phyloP scores from a whole-genome alignment of 2,888 invertebrate genomes.

The Drosophila niveifrons region DNA sequence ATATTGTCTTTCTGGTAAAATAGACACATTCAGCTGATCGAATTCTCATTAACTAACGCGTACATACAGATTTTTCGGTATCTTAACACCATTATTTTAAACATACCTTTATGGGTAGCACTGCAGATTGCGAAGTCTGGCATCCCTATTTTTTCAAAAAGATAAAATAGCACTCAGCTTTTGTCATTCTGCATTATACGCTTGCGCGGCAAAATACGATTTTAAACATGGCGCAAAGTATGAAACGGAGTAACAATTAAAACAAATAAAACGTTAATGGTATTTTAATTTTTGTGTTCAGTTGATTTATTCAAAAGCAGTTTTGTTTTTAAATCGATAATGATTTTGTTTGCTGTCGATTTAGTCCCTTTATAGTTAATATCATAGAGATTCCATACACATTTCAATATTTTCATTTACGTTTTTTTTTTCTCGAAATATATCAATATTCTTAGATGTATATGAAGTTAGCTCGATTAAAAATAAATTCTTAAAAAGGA shows the following conservation, averaged over 20 bases:
- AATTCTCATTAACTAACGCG: too few relatives aligned
- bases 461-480: slow-evolving; percentile 56
- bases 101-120: slow-evolving; percentile 22
- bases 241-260: background rate
- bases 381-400: slow-evolving; percentile 59
- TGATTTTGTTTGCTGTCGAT: slow-evolving; percentile 45
- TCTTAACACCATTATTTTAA: background rate
- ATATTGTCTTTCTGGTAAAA: too few relatives aligned
- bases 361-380: slow-evolving; percentile 67
- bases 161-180: slow-evolving; percentile 25
- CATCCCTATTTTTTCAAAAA: slow-evolving; percentile 31
- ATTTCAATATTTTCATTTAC: slow-evolving; percentile 39
- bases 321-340: slow-evolving; percentile 52
- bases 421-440: slow-evolving; percentile 31
- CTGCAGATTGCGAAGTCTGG: background rate
- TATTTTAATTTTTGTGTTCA: slow-evolving; percentile 52
- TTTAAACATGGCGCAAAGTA: background rate
- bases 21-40: too few relatives aligned
- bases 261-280: background rate
- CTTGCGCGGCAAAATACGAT: background rate
- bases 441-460: slow-evolving; percentile 41
- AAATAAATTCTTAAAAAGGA: slow-evolving; percentile 70
- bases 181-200: slow-evolving; percentile 20
- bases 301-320: slow-evolving; percentile 74
- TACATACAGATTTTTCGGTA: background rate